phyloP scores from a whole-genome alignment of 2,888 invertebrate species.

The Nomada lathburiana region DNA sequence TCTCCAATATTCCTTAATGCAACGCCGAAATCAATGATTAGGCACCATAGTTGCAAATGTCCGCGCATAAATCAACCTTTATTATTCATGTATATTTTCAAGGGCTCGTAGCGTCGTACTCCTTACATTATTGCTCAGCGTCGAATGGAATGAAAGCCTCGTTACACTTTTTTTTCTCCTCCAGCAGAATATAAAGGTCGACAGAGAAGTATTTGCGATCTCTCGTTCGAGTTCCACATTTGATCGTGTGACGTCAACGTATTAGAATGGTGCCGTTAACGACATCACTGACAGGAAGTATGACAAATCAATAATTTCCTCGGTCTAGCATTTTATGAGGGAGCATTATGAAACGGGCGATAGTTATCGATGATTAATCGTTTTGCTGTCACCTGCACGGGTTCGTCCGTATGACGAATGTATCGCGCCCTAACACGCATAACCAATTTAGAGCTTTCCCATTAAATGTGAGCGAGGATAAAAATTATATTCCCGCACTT shows the following conservation, averaged over 20 bases:
- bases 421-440: conserved; percentile 59
- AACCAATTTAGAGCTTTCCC: conserved; percentile 57
- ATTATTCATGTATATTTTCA: not conserved
- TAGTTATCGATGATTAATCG: conserved; percentile 77
- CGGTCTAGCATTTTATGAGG: conserved; percentile 75
- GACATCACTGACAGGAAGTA: conserved; percentile 74
- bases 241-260: conserved; percentile 57
- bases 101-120: not conserved
- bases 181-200: not conserved
- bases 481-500: not conserved
- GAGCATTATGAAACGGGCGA: conserved; percentile 72
- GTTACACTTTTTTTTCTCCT: not conserved
- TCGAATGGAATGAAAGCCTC: not conserved
- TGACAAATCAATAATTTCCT: conserved; percentile 77
- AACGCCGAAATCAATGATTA: too few species aligned
- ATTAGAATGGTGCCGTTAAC: conserved; percentile 68
- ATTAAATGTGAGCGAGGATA: conserved; percentile 29
- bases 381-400: conserved; percentile 65
- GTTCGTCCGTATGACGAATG: conserved; percentile 47
- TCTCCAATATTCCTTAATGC: too few species aligned
- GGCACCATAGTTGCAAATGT: too few species aligned
- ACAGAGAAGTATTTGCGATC: conserved; percentile 50
- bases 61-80: not conserved
- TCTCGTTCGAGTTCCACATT: conserved; percentile 43
- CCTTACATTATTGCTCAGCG: not conserved